These are phyloP conservation scores for Phrixothrix hirtus DNA, from an alignment of 2,888 invertebrate genomes.

Conservation along the genomic window DNA sequence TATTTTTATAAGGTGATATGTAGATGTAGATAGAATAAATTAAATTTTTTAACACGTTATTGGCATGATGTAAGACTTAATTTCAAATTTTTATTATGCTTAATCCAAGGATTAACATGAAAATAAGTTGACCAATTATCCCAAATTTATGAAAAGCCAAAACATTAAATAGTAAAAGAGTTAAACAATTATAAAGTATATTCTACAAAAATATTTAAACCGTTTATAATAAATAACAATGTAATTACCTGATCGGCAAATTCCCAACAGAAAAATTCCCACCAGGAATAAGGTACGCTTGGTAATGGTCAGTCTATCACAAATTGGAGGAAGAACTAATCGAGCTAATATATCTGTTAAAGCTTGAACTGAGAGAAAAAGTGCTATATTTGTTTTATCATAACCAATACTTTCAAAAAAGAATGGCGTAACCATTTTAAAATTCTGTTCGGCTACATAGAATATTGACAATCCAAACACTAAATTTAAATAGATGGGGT, in stretches of 20 bases:
- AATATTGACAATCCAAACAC: constrained; percentile 73
- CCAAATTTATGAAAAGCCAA: too few species aligned
- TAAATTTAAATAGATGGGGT: constrained; percentile 73
- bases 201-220: too few species aligned
- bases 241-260: constrained; percentile 72
- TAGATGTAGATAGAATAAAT: too few species aligned
- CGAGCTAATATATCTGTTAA: constrained; percentile 75
- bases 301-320: constrained; percentile 66
- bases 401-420: constrained; percentile 67
- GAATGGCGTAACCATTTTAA: constrained; percentile 73
- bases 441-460: constrained; percentile 76
- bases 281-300: constrained; percentile 73
- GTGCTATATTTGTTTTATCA: constrained; percentile 69
- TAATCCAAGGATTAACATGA: too few species aligned
- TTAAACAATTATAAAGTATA: too few species aligned
- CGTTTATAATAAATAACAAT: too few species aligned
- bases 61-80: too few species aligned
- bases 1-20: too few species aligned
- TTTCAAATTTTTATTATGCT: too few species aligned
- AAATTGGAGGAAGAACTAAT: constrained; percentile 72
- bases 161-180: too few species aligned
- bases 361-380: constrained; percentile 74
- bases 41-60: too few species aligned
- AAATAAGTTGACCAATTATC: too few species aligned
- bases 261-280: constrained; percentile 72